Base-by-base conservation (phyloP, 2,888 invertebrate genomes). In the Eupithecia exiguata region DNA sequence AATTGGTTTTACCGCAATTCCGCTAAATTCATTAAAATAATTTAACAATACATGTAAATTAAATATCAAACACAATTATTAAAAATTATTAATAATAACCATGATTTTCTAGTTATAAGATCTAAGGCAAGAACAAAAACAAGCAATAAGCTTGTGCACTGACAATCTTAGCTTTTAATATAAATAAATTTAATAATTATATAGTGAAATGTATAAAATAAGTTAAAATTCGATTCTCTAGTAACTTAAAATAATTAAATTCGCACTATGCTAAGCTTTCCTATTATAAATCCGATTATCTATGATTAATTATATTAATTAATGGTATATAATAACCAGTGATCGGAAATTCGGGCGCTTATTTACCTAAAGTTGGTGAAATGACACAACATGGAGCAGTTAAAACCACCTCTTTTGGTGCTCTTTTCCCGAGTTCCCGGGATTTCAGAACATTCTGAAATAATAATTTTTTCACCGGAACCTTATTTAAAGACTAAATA, bases 1-100 rank as follows among this genome's bases (percentile, higher is more conserved):
- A 85, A 87, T 89, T 91, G 87, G 87, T 91, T 92, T 91, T 78
- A 89, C 87, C 89, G 91, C 89, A 84, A 87, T 87, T 84, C 83
- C 81, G 83, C 88, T 89, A 89, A 85, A 86, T 85, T 84, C 82
- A 71, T 43, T 66, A 25, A 66, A 40, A 66, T 65, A 65, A 65
- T 38, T 40, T 65, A 21, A 21, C 38, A 25, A 40, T 38, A 16
- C 7, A 14, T 14, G 9, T 63, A 63, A 81, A 75, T 76, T 63
- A 63, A 81, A 75, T 76, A 72, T 65, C 71, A 69, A 76, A 75
- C 61, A 69, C 12, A 12, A 53, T 21, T 25, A 14, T 12, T 49
- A n/a, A 21, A n/a, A 49, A 49, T 49, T 53, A 53, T 53, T 21
- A 53, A 53, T 53, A 4, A 53, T 21, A 53, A 53, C n/a, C 3